Evolutionary conservation across 64 coral and sea anemone genomes (phyloP), one percentile per base, ranked within the genome.

Genomic region (Trachythela sp.): DNA sequence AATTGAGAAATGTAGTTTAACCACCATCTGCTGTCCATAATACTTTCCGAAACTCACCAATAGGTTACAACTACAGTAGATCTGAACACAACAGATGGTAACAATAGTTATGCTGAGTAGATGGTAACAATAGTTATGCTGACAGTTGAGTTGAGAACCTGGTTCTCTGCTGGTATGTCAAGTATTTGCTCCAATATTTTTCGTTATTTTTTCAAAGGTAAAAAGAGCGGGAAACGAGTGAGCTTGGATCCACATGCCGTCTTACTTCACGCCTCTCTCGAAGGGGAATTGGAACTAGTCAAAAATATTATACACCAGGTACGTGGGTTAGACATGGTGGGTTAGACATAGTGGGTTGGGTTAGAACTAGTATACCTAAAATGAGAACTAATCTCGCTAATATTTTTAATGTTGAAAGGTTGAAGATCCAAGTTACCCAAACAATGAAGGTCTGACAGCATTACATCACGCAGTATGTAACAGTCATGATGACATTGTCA

Each of bases 381-480:
- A n/a, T n/a, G n/a, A n/a, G n/a, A n/a, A n/a, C n/a, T n/a, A n/a
- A n/a, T 1, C 33, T 15, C 9, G 6, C 75, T 20, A 77, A 39
- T 80, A 17, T 39, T 38, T 22, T 56, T 87, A 45, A 6, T 45
- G 4, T 31, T 58, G 39, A 41, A 35, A 99, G 96, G 91, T 99
- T 26, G 91, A 99, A 18, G 93, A 99, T 84, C 96, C 96, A 14
- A 99, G 93, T 84, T 48, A 89, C 56, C 93, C 96, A 0, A 99
- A 99, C 59, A 95, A 58, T 42, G 96, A 99, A 45, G 96, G 96
- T 1, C 94, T 99, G 38, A 99, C 96, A 26, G 96, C 96, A 27
- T 89, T 99, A 22, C 96, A 99, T 39, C 94, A 99, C 84, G 93
- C 96, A 34, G 96, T 99, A 8, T 99, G 96, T 30, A 94, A 89